These are phyloP conservation scores for Stichodactyla helianthus DNA, from an alignment of 64 coral and sea anemone genomes.

Conservation along the genomic window DNA sequence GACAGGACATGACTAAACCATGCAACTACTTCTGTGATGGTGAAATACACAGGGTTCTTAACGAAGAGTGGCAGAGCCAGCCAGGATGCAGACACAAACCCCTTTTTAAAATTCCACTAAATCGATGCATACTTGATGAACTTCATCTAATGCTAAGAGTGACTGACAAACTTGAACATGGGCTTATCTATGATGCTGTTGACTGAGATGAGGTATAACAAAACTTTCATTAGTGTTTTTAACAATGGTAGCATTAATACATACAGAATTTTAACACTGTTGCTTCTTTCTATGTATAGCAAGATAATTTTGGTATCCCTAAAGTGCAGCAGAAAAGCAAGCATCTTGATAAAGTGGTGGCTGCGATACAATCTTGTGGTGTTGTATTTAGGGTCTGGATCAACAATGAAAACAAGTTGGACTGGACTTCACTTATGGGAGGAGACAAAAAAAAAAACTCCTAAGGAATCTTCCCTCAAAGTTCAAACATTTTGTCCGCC, in stretches of 20 bases:
- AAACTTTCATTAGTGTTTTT: conserved; percentile 9
- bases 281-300: conserved; percentile 25
- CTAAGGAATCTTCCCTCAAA: conserved; percentile 41
- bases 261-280: conserved; percentile 8
- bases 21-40: no score
- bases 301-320: conserved; percentile 37
- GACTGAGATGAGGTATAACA: conserved; percentile 33
- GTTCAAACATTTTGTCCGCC: conserved; percentile 18
- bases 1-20: no score
- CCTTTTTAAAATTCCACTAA: neutral
- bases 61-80: conserved; percentile 26
- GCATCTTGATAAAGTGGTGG: conserved; percentile 32
- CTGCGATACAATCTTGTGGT: conserved; percentile 43
- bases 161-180: conserved; percentile 33
- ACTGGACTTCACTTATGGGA: conserved; percentile 46
- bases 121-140: conserved; percentile 23
- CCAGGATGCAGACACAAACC: conserved; percentile 34
- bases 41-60: no score
- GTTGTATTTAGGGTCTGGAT: conserved; percentile 28
- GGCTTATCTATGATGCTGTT: conserved; percentile 8
- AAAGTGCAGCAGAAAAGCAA: conserved; percentile 9
- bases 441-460: conserved; percentile 37
- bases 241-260: conserved; percentile 6
- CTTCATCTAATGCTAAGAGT: conserved; percentile 39
- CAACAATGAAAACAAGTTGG: conserved; percentile 44